Conservation (phyloP, 2,888 invertebrate genomes). For the Cephus runcator region DNA sequence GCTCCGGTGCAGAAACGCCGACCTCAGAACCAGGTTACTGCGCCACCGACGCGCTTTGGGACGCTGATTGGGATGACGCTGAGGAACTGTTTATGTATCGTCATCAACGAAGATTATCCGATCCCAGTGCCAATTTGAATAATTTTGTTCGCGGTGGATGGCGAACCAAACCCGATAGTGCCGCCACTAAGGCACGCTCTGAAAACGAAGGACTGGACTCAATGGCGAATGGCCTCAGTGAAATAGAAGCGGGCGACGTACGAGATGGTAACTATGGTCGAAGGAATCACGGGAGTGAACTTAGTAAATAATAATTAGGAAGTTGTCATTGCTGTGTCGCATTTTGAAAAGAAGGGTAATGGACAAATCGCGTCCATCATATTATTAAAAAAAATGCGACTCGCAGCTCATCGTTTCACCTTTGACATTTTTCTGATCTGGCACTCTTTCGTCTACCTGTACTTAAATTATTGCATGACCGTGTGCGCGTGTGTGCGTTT, state of each 20-base stretch:
- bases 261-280: constrained; percentile 79
- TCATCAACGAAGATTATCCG: constrained; percentile 87
- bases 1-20: constrained; percentile 94
- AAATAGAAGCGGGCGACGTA: constrained; percentile 94
- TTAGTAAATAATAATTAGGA: constrained; percentile 11
- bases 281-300: constrained; percentile 18
- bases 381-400: not conserved
- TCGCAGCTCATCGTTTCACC: not conserved
- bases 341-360: not conserved
- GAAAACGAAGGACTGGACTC: constrained; percentile 93
- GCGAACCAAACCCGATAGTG: constrained; percentile 73
- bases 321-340: not conserved
- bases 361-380: not conserved
- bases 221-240: constrained; percentile 84
- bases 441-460: not conserved
- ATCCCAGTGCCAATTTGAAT: constrained; percentile 91
- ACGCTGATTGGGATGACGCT: constrained; percentile 88
- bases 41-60: constrained; percentile 86
- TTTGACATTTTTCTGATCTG: not conserved
- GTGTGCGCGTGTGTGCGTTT: constrained; percentile 2
- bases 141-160: constrained; percentile 86
- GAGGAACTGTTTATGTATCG: constrained; percentile 86
- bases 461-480: not conserved
- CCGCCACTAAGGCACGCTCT: constrained; percentile 78
- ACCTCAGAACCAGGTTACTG: constrained; percentile 90